phyloP scores from a whole-genome alignment of 2,888 invertebrate genomes.

The Stenodera caucasica region DNA sequence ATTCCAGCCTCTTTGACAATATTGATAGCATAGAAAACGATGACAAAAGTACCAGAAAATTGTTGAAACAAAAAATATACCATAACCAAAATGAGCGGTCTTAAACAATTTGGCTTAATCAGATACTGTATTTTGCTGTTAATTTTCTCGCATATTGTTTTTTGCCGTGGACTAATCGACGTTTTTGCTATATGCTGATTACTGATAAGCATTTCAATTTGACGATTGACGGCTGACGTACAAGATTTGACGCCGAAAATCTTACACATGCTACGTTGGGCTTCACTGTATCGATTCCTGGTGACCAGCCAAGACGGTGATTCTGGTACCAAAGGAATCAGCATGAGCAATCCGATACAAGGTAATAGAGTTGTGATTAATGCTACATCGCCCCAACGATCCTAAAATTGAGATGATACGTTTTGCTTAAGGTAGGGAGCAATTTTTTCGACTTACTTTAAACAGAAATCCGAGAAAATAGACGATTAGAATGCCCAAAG shows the following conservation, averaged over 20 bases:
- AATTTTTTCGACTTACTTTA: too few species aligned
- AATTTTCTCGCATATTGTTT: constrained; percentile 34
- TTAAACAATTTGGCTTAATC: constrained; percentile 52
- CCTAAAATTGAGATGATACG: constrained; percentile 48
- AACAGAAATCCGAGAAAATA: constrained; percentile 59
- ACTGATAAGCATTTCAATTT: constrained; percentile 43
- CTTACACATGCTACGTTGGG: constrained; percentile 52
- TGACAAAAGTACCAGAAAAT: constrained; percentile 60
- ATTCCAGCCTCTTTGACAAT: constrained; percentile 58
- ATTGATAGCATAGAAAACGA: constrained; percentile 62
- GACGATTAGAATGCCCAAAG: constrained; percentile 59
- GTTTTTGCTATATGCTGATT: constrained; percentile 36
- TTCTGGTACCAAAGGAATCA: constrained; percentile 57
- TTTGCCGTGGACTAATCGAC: constrained; percentile 15
- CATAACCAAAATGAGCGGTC: constrained; percentile 58
- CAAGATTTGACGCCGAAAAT: constrained; percentile 51
- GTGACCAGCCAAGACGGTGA: constrained; percentile 61
- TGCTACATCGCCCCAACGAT: constrained; percentile 56
- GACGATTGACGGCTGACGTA: constrained; percentile 40
- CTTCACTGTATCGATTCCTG: constrained; percentile 56
- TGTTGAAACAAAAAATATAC: constrained; percentile 63
- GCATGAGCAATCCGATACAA: constrained; percentile 51
- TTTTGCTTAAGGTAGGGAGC: too few species aligned
- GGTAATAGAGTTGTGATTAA: constrained; percentile 56
- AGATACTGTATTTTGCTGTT: constrained; percentile 45